Evolutionary conservation across 2,113 vertebrate species (phyloP), one percentile per base, ranked within the genome.

Genomic region (Anoplopoma fimbria): DNA sequence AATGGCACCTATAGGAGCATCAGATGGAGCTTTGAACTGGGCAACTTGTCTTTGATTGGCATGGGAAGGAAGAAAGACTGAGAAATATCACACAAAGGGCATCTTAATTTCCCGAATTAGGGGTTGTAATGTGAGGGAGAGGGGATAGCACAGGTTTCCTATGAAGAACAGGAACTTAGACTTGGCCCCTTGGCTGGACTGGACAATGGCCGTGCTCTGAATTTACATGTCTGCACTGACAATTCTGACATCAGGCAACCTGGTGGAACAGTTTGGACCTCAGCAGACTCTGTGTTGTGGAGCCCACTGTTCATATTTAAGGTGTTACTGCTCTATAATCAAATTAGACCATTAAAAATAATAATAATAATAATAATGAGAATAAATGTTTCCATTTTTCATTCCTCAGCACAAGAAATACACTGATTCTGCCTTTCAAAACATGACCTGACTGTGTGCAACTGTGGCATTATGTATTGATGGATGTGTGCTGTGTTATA

Each of bases 11-110:
- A n/a, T n/a, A 1, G 53, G 81, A 77, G 81, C 86, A 91, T 92
- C 87, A 91, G 81, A 87, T 89, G 86, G 29, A 81, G 81, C 87
- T 90, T 93, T 88, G 91, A 95, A 94, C 91, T 89, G 63, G 80
- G 78, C 75, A 82, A 31, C 84, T 74, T 42, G 84, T 81, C 92
- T 91, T 89, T 94, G 93, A 90, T 89, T 91, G 94, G 83, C 88
- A 93, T 84, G 90, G 89, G 92, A 93, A 93, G 91, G 89, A 89
- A 87, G 90, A 86, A 94, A 90, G 93, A 93, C 94, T 94, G 93
- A 89, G 93, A 93, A 93, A 92, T 92, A 73, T 93, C 94, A 93
- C 94, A 94, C 91, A 92, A 82, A 84, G 67, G 71, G 19, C 73
- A 82, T 85, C 90, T 89, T 91, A 87, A 94, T 95, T 95, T 94